Conservation (phyloP, 2,888 invertebrate genomes). For the Tricholauxania praeusta region DNA sequence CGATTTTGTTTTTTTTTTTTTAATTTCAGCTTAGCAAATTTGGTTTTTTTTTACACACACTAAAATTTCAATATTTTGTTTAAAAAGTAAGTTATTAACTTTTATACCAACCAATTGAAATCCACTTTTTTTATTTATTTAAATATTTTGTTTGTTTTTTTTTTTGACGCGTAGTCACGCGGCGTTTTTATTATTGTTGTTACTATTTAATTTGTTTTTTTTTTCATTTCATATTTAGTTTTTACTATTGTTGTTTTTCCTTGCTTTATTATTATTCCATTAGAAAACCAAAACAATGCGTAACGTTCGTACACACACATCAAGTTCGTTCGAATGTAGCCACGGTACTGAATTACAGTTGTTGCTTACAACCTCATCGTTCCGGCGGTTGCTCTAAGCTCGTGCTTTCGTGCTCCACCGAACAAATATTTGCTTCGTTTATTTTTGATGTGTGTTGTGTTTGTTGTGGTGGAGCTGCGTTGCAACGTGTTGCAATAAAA, state of each 20-base stretch:
- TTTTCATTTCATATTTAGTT: conserved; percentile 22
- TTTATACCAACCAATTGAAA: no score
- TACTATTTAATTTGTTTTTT: conserved; percentile 39
- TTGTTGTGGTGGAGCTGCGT: conserved; percentile 18
- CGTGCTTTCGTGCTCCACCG: conserved; percentile 33
- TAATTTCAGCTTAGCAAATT: no score
- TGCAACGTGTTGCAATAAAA: conserved; percentile 25
- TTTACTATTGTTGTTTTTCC: conserved; percentile 34
- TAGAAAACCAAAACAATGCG: conserved; percentile 37
- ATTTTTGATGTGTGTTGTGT: conserved; percentile 40
- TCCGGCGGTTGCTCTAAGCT: conserved; percentile 45
- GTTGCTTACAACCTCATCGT: conserved; percentile 40
- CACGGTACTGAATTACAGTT: conserved; percentile 59
- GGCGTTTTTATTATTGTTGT: conserved; percentile 42
- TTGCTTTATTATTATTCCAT: conserved; percentile 37
- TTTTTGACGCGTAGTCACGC: conserved; percentile 10
- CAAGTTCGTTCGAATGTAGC: conserved; percentile 60
- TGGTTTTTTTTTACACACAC: no score
- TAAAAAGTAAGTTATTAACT: no score
- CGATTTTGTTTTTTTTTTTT: conserved; percentile 30
- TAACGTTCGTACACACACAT: conserved; percentile 49
- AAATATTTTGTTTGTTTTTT: conserved; percentile 41
- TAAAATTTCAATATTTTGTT: no score
- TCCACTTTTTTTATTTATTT: conserved; percentile 31
- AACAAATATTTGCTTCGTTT: conserved; percentile 42